These are phyloP conservation scores for Ptychodera flava DNA, from an alignment of 35 echinoderm and acorn worm species.

Conservation along the genomic window DNA sequence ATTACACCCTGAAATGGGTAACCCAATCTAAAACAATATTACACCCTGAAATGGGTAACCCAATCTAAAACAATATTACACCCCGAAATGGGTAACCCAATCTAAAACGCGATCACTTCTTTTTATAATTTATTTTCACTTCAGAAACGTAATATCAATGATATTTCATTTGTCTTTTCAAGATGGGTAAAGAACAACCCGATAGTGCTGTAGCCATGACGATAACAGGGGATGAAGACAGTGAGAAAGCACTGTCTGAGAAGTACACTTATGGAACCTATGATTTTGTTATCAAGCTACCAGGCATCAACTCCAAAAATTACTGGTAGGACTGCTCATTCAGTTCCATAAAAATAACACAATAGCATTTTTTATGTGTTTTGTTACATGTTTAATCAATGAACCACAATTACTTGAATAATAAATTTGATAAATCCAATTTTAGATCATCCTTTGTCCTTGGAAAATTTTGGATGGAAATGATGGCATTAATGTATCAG, in stretches of 20 bases:
- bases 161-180: no score
- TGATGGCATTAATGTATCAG: neutral
- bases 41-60: no score
- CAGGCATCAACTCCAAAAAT: slow-evolving; percentile 80
- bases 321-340: slow-evolving; percentile 46
- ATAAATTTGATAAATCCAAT: neutral
- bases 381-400: neutral
- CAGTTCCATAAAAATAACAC: neutral
- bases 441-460: neutral
- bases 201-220: slow-evolving; percentile 67
- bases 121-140: no score
- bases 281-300: slow-evolving; percentile 88
- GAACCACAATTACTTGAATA: neutral
- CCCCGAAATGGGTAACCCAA: no score
- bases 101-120: no score
- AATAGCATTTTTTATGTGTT: neutral
- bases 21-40: no score
- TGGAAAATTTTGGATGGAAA: neutral
- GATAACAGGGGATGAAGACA: slow-evolving; percentile 57
- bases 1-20: no score
- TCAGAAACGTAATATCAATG: no score
- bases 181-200: slow-evolving; percentile 65
- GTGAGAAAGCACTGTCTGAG: slow-evolving; percentile 4
- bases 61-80: no score
- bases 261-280: slow-evolving; percentile 89